Percentiles rank a stretch among this genome's conserved stretches.
Conservation (phyloP, 1,140 invertebrate genomes). For the Hetaerina americana region DNA sequence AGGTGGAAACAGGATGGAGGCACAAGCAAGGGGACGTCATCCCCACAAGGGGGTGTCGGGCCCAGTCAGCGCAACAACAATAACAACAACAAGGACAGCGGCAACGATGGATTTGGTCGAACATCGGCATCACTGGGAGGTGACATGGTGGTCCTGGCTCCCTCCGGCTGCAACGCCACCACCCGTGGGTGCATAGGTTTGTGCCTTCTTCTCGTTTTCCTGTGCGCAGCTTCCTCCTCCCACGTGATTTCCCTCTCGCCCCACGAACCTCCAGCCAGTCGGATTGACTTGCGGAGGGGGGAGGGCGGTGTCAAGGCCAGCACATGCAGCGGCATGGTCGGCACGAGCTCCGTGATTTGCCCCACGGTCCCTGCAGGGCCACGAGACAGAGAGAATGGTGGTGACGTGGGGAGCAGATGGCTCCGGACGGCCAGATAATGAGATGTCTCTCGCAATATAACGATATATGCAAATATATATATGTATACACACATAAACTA, state of each 20-base stretch:
- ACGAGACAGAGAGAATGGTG: neutral
- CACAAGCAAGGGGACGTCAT: too few relatives aligned
- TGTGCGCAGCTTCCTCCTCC: neutral
- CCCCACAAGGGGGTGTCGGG: neutral
- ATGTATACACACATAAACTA: too few relatives aligned
- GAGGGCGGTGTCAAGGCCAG: neutral
- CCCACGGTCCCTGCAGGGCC: neutral
- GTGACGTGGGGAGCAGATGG: neutral
- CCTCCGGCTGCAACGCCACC: neutral
- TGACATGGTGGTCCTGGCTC: neutral
- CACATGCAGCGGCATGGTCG: neutral
- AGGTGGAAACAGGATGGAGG: neutral
- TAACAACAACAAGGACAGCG: too few relatives aligned
- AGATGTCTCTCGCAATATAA: too few relatives aligned
- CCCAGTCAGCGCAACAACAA: neutral
- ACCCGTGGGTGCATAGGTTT: neutral
- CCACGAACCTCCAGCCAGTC: neutral
- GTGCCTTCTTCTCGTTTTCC: neutral
- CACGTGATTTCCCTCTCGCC: too few relatives aligned
- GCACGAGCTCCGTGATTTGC: too few relatives aligned
- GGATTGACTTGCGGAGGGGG: neutral
- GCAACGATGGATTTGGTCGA: neutral
- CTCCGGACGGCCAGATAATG: neutral
- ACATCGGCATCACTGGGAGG: neutral
- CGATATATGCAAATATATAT: too few relatives aligned